Conservation (phyloP, 2,888 invertebrate genomes). For the Idaea aversata region DNA sequence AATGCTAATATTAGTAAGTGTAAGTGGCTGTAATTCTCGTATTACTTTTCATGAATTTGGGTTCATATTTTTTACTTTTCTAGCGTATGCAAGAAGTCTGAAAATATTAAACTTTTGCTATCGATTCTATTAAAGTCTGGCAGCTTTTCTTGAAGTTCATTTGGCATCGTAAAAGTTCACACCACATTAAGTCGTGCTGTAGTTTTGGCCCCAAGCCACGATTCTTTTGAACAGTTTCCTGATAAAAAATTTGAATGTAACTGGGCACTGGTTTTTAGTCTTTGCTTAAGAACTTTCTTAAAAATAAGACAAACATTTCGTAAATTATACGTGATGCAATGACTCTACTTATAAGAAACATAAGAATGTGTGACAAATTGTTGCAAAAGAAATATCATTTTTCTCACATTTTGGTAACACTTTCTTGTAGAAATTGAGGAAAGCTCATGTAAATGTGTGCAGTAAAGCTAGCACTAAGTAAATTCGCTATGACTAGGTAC, state of each 20-base stretch:
- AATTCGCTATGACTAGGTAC: not conserved
- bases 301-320: not conserved
- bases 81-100: constrained; percentile 2
- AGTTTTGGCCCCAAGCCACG: constrained; percentile 63
- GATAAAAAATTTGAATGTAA: constrained; percentile 46
- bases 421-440: no score
- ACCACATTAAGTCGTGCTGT: constrained; percentile 59
- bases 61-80: not conserved
- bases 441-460: not conserved
- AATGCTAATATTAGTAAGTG: no score
- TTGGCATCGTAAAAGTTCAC: constrained; percentile 67
- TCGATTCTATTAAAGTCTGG: constrained; percentile 43
- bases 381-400: no score
- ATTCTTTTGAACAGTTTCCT: constrained; percentile 35
- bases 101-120: constrained; percentile 20
- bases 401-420: no score
- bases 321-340: no score
- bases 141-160: constrained; percentile 54
- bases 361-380: no score
- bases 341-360: no score
- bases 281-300: not conserved
- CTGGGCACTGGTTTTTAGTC: constrained; percentile 15
- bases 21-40: no score
- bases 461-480: not conserved
- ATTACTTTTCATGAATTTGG: not conserved